These are phyloP conservation scores for Callorhinus ursinus DNA, from an alignment of 2,113 vertebrate genomes.

Conservation along the genomic window DNA sequence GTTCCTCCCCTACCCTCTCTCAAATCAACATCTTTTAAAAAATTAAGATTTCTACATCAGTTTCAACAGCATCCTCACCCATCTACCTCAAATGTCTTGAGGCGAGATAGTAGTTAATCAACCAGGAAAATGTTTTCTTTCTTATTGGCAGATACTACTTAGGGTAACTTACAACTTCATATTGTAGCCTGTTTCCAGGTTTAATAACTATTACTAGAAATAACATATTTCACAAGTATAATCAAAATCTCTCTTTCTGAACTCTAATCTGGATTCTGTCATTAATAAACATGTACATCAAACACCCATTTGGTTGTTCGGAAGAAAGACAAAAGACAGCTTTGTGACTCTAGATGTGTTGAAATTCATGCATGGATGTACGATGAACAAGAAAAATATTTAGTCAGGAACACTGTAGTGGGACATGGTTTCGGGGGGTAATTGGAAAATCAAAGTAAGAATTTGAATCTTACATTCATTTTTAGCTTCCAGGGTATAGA, in stretches of 20 bases:
- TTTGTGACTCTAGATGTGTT: background rate
- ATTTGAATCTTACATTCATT: background rate
- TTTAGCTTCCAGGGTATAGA: background rate
- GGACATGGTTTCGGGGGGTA: background rate
- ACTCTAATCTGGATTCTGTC: background rate
- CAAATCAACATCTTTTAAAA: background rate
- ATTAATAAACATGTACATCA: background rate
- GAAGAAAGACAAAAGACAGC: background rate
- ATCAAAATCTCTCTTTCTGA: background rate
- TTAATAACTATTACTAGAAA: background rate
- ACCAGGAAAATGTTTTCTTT: background rate
- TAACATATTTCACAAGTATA: background rate
- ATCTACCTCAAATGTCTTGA: background rate
- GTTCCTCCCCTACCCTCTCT: background rate
- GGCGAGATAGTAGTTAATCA: background rate
- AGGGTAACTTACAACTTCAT: slow-evolving; percentile 6
- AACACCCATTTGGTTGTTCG: background rate
- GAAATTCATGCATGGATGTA: background rate
- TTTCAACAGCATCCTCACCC: background rate
- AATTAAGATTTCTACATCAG: background rate
- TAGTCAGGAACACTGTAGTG: background rate
- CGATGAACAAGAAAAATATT: background rate
- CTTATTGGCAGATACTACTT: background rate
- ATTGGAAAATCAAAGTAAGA: background rate
- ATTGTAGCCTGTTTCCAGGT: background rate